Evolutionary conservation across 2,113 vertebrate genomes (phyloP).

Genomic region (Lepus americanus): DNA sequence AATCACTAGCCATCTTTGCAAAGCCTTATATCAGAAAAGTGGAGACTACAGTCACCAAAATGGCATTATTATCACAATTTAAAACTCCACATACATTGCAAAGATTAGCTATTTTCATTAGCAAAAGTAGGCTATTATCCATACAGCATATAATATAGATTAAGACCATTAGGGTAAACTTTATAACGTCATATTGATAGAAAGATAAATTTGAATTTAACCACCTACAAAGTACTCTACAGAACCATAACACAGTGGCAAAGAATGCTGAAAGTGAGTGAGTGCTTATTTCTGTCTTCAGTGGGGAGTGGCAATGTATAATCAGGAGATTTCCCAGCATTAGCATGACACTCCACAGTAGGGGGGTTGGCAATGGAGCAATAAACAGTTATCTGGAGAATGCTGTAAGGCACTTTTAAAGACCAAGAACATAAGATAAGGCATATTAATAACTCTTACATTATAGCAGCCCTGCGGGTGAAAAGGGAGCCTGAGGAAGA

Average conservation of each 20-base stretch:
- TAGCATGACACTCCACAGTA: constrained; percentile 39
- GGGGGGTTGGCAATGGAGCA: background rate
- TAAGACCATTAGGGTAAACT: constrained; percentile 69
- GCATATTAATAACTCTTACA: constrained; percentile 59
- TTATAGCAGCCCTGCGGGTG: background rate
- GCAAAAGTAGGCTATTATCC: constrained; percentile 75
- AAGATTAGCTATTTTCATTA: constrained; percentile 73
- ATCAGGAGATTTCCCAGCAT: constrained; percentile 49
- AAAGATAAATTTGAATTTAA: constrained; percentile 75
- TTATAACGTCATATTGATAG: constrained; percentile 60
- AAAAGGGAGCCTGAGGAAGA: constrained; percentile 7
- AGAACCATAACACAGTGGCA: background rate
- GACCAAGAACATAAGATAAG: constrained; percentile 25
- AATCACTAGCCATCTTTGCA: constrained; percentile 67
- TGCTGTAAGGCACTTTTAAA: constrained; percentile 65
- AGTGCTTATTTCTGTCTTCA: constrained; percentile 58
- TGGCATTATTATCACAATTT: constrained; percentile 73
- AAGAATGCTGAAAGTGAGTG: constrained; percentile 46
- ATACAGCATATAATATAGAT: constrained; percentile 63
- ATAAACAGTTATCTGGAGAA: constrained; percentile 57
- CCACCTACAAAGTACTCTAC: constrained; percentile 54
- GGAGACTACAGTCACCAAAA: constrained; percentile 65
- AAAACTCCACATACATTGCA: constrained; percentile 54
- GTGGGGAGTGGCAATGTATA: constrained; percentile 60
- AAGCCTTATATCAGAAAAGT: constrained; percentile 69